Percentiles rank a stretch among this genome's conserved stretches.
Conservation (phyloP, 35 echinoderm and acorn worm genomes). For the Amphiura filiformis region DNA sequence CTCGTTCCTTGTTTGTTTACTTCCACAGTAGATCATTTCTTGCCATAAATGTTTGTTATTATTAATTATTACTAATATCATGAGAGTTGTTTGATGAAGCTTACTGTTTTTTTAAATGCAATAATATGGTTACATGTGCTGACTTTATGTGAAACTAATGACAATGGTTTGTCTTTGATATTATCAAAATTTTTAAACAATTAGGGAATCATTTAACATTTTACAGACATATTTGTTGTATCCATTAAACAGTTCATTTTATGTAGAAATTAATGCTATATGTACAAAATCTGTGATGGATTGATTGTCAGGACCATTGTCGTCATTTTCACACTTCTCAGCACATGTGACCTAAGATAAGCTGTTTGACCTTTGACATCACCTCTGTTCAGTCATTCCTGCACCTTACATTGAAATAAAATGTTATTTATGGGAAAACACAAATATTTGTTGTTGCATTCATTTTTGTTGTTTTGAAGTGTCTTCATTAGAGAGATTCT, state of each 20-base stretch:
- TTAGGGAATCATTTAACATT: too few species aligned
- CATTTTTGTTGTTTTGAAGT: too few species aligned
- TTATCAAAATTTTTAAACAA: not conserved
- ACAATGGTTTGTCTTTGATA: not conserved
- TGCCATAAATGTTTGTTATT: too few species aligned
- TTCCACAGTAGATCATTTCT: not conserved
- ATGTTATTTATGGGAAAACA: constrained; percentile 11
- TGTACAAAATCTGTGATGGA: too few species aligned
- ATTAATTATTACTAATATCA: too few species aligned
- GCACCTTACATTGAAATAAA: constrained; percentile 7
- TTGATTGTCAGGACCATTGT: too few species aligned
- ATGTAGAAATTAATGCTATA: too few species aligned
- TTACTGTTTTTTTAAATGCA: not conserved
- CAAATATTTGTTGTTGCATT: too few species aligned
- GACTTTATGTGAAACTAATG: not conserved
- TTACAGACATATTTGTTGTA: too few species aligned
- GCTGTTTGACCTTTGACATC: not conserved
- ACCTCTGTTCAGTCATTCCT: constrained; percentile 7
- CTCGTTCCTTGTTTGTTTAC: not conserved
- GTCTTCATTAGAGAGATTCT: too few species aligned
- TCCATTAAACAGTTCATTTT: too few species aligned
- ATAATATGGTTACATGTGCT: not conserved
- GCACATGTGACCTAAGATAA: not conserved
- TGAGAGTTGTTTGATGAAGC: not conserved
- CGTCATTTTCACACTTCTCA: not conserved